Evolutionary conservation across 2,888 invertebrate species (phyloP).

Genomic region (Caenorhabditis plicata): DNA sequence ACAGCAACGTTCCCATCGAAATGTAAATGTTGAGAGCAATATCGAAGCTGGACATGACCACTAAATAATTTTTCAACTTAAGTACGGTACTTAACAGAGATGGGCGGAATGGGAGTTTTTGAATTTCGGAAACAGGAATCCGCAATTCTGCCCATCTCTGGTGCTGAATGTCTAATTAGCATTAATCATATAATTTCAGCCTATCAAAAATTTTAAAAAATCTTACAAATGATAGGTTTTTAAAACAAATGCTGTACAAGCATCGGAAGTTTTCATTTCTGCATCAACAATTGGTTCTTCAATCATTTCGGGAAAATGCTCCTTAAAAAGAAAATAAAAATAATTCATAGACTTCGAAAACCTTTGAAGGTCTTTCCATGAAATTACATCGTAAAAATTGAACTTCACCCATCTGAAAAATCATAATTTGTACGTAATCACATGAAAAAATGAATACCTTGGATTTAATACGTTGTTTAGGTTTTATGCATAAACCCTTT

Average conservation of each 20-base stretch:
- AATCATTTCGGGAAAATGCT: conserved; percentile 8
- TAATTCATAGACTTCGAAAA: conserved; percentile 5
- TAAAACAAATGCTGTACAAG: conserved; percentile 16
- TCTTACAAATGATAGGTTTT: conserved; percentile 19
- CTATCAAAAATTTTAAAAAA: background rate
- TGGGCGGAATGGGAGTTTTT: no score
- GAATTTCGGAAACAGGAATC: no score
- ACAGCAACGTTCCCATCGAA: conserved; percentile 14
- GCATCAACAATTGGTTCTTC: conserved; percentile 9
- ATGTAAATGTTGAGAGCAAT: conserved; percentile 24
- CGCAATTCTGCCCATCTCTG: no score
- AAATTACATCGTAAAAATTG: conserved; percentile 6
- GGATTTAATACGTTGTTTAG: background rate
- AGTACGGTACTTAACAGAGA: no score
- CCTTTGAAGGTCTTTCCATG: conserved; percentile 8
- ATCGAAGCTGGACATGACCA: conserved; percentile 14
- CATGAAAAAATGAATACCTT: background rate
- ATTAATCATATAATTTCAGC: no score
- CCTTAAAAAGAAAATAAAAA: conserved; percentile 9
- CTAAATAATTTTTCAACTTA: conserved; percentile 6
- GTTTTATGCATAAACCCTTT: no score
- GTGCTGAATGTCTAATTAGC: no score
- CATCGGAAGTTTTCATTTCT: conserved; percentile 4
- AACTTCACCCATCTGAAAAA: background rate
- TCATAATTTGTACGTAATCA: background rate